Evolutionary conservation across 1,140 invertebrate species (phyloP), one percentile per base, ranked within the genome.

Genomic region (Nixonia krombeini): DNA sequence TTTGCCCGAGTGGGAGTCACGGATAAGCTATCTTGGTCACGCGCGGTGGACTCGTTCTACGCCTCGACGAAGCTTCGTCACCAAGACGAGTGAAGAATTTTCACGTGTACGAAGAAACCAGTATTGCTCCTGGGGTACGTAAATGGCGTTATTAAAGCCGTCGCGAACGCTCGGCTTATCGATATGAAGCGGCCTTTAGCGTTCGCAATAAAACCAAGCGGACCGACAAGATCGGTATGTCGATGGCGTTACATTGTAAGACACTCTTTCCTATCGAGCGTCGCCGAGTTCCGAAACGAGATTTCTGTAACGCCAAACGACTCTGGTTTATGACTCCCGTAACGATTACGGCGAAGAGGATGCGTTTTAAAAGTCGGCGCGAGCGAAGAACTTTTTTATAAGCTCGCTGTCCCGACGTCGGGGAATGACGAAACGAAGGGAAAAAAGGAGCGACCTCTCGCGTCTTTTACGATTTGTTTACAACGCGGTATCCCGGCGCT

Each of bases 391-490:
- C 52, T 59, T 62, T 68, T 75, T 78, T 78, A 79, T 75, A 79
- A 78, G 74, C 67, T 66, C 50, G 42, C 50, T 58, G 26, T 65
- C 58, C 44, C 37, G 33, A 51, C 33, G 17, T 45, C 35, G 40
- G 44, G 50, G 42, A 74, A 78, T 70, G 73, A 46, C 64, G 57
- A 68, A 59, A n/a, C n/a, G n/a, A n/a, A 66, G 62, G 62, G 73
- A 73, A 65, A 65, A 69, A 53, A 46, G 50, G n/a, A n/a, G 31
- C 15, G 41, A 49, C 42, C 65, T 58, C 68, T 64, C 63, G 52
- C 41, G 68, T 51, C 61, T 77, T 80, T 80, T 80, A 80, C 75
- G 78, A 80, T 80, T 80, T 80, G 77, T 80, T 81, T 80, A 81
- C 78, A 79, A 65, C 74, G 37, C 15, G 50, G 37, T n/a, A 16